Evolutionary conservation across 2,888 invertebrate species (phyloP), one percentile per base, ranked within the genome.

Genomic region (Galerucella pusilla): DNA sequence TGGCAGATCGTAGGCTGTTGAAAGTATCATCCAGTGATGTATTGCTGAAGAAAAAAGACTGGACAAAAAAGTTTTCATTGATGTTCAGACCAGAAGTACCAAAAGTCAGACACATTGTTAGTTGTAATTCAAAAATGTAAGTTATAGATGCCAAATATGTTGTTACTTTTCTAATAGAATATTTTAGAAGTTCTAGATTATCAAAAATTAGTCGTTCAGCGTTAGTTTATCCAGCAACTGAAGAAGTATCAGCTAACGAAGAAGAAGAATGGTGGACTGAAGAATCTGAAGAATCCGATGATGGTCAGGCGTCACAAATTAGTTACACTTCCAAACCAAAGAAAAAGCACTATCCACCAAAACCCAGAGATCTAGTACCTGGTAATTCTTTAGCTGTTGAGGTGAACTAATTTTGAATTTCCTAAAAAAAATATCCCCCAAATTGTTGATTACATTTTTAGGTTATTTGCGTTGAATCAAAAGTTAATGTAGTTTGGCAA

Each of bases 1-100:
- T 97, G 63, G 95, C 96, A 72, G 97, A 97, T 88, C 91, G 96
- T 77, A 94, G 94, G 87, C 94, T 94, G 87, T 93, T 97, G 85
- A 93, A 93, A 74, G 91, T 96, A 81, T 92, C 92, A 75, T 90
- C 93, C 11, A 91, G 91, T 80, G 97, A 97, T 89, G 90, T 91
- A 52, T 90, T 95, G 76, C 86, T 94, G 73, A 93, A 93, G 79
- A 93, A 94, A 84, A 92, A 93, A 78, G 93, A 94, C 79, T 97
- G 97, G 97, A 90, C 91, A 72, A 90, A 90, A 80, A 92, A 92
- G 81, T 91, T 92, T 85, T 85, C 85, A 9, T 74, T 83, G 10
- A 74, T 83, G 16, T 85, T 85, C 79, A 82, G 85, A 73, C 83
- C 85, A 20, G 85, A 87, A 67, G 79, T 81, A 16, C 83, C 85